These are phyloP conservation scores for Vanacampus margaritifer DNA, from an alignment of 2,113 vertebrate species.

Conservation along the genomic window DNA sequence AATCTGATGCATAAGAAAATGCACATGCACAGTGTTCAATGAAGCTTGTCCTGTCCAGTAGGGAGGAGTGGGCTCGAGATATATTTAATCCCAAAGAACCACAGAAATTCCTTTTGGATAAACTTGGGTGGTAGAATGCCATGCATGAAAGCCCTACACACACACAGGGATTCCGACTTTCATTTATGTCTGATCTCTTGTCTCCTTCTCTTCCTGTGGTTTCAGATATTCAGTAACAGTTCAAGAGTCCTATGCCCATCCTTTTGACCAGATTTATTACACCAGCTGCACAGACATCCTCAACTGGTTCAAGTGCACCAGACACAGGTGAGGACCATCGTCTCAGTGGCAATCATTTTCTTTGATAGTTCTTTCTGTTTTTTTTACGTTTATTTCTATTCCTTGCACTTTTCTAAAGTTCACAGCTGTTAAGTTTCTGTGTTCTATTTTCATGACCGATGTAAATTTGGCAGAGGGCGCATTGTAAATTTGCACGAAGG, in stretches of 20 bases:
- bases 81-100: not conserved
- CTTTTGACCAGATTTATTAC: conserved; percentile 95
- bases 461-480: too few species aligned
- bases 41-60: conserved; percentile 16
- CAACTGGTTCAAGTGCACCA: conserved; percentile 98
- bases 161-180: not conserved
- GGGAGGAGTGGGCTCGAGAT: not conserved
- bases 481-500: too few species aligned
- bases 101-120: not conserved
- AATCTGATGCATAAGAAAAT: too few species aligned
- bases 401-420: not conserved
- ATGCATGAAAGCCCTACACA: not conserved
- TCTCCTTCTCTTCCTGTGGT: conserved; percentile 22
- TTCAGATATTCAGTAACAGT: conserved; percentile 91
- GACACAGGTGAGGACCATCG: conserved; percentile 81
- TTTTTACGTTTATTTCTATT: not conserved
- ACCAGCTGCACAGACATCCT: conserved; percentile 95
- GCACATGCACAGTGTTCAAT: conserved; percentile 5
- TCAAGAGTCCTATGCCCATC: conserved; percentile 93
- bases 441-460: too few species aligned
- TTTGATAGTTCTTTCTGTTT: not conserved
- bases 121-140: not conserved
- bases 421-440: too few species aligned
- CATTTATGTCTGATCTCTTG: conserved; percentile 2
- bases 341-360: not conserved